Evolutionary conservation across 2,113 vertebrate genomes (phyloP), one percentile per base, ranked within the genome.

Genomic region (Lepus europaeus): DNA sequence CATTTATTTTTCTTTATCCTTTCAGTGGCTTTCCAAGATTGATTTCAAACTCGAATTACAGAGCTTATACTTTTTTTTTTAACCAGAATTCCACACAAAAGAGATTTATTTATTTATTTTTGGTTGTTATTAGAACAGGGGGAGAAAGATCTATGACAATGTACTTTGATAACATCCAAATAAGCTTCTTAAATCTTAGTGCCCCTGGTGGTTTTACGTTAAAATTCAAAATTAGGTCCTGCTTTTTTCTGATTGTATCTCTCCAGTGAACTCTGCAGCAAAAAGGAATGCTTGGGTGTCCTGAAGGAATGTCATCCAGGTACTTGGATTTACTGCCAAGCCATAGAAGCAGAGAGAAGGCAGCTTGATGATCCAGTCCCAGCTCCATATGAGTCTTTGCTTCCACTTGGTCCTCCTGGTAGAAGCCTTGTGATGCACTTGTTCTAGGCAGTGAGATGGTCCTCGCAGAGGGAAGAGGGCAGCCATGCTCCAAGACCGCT

Each of bases 1-100:
- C 31, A 83, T 51, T 92, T 94, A 92, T 5, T 92, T 83, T 70
- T 31, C 17, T 72, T 90, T 69, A 78, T 89, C 45, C 22, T 96
- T 73, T 93, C 66, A 94, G 12, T 78, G 14, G 16, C 25, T 59
- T 94, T 51, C 80, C 39, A n/a, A 70, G 51, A 91, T 69, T 91
- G 33, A 90, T 90, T 93, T 89, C 61, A 94, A 96, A 78, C 72
- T 6, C 53, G 51, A 90, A 94, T 95, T 86, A 91, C 10, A 91
- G 29, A 85, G 87, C 76, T 80, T 94, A 90, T 56, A 66, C 79
- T 76, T 36, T 74, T 82, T 89, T 36, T 74, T 79, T 89, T 56
- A 49, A 51, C 23, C 14, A 79, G 2, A 3, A 3, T 29, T 88
- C 83, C 45, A 77, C 45, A 77, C 9, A 85, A 78, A 91, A 79